Evolutionary conservation across 2,113 vertebrate genomes (phyloP).

Genomic region (Piliocolobus tephrosceles): DNA sequence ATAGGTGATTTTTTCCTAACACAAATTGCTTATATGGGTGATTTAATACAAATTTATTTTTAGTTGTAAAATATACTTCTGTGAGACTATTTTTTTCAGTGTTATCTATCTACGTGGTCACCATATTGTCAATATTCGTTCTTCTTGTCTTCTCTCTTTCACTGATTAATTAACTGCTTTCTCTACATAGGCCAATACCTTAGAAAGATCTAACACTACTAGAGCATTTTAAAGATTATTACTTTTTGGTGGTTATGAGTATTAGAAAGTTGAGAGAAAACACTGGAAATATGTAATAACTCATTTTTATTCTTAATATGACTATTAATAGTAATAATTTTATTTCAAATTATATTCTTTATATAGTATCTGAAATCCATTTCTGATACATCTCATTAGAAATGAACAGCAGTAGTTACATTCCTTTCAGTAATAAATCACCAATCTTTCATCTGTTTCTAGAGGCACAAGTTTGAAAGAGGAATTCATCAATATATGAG

Average conservation of each 20-base stretch:
- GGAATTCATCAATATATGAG: neutral
- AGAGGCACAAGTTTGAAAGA: neutral
- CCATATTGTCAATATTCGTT: neutral
- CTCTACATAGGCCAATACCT: neutral
- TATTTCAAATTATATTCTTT: neutral
- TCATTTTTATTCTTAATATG: neutral
- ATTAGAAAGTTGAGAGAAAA: neutral
- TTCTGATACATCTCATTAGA: neutral
- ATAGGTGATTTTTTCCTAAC: neutral
- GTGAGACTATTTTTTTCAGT: neutral
- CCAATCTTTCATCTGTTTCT: neutral
- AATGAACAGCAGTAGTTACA: neutral
- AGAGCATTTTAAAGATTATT: neutral
- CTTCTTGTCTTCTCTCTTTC: neutral
- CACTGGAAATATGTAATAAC: neutral
- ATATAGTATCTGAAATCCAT: neutral
- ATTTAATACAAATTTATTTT: neutral
- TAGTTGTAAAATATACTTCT: neutral
- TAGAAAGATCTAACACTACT: neutral
- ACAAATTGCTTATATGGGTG: neutral
- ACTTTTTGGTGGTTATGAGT: neutral
- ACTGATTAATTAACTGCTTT: neutral
- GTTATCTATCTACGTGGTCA: neutral
- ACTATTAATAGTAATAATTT: neutral
- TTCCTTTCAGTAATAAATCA: slow-evolving; percentile 36